A percentile compares a stretch with the other conserved stretches of the same genome.
These are phyloP conservation scores for Cybosia mesomella DNA, from an alignment of 2,888 invertebrate species.

Conservation along the genomic window DNA sequence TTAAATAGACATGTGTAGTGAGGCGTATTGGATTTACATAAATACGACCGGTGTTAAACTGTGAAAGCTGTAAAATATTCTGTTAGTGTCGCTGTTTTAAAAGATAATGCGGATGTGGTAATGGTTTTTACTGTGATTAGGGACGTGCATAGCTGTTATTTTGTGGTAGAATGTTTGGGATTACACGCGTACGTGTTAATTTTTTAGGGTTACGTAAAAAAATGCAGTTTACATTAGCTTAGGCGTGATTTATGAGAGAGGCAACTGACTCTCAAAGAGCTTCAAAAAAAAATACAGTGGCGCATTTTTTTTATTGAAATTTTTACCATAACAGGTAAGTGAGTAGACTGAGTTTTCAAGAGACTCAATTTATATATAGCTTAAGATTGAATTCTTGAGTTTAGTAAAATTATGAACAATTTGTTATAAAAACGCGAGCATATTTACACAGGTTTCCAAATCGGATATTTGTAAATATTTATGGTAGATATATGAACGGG, in stretches of 20 bases:
- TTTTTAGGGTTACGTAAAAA: neutral
- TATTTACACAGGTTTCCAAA: too few relatives aligned
- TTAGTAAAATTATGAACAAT: too few relatives aligned
- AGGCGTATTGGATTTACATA: constrained; percentile 56
- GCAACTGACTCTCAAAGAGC: too few relatives aligned
- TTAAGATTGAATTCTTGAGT: too few relatives aligned
- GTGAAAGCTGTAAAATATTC: constrained; percentile 40
- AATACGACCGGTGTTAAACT: constrained; percentile 37
- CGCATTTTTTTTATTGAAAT: neutral
- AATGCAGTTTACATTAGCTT: neutral
- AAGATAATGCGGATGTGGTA: constrained; percentile 37
- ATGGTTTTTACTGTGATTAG: constrained; percentile 38
- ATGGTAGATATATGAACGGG: too few relatives aligned
- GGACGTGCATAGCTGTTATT: constrained; percentile 27
- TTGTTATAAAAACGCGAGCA: too few relatives aligned
- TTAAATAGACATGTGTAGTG: constrained; percentile 38
- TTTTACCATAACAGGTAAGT: too few relatives aligned
- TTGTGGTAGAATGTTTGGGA: constrained; percentile 12
- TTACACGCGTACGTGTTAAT: neutral
- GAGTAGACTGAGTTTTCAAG: too few relatives aligned
- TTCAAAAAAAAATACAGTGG: neutral
- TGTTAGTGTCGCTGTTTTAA: constrained; percentile 34
- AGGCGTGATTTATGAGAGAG: neutral
- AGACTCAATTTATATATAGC: too few relatives aligned
- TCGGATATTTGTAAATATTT: too few relatives aligned